Percentiles rank a stretch among this genome's conserved stretches.
phyloP scores from a whole-genome alignment of 1,140 invertebrate genomes.

The Rhysida immarginata region DNA sequence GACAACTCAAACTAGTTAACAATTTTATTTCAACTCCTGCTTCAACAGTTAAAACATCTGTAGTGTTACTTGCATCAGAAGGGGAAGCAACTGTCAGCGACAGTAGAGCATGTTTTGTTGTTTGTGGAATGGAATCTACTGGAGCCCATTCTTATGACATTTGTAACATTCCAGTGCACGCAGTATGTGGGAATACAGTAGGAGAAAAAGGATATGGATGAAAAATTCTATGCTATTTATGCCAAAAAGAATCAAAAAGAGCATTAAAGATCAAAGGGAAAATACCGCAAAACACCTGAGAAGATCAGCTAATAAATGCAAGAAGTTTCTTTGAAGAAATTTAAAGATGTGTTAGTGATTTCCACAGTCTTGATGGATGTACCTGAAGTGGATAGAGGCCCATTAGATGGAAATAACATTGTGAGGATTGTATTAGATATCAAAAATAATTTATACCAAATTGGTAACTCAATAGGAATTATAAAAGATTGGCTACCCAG shows the following conservation, averaged over 20 bases:
- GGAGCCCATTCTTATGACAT: background rate
- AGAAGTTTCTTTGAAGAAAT: background rate
- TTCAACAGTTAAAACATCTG: background rate
- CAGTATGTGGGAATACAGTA: background rate
- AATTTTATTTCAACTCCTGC: background rate
- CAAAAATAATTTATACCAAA: background rate
- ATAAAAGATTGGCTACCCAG: background rate
- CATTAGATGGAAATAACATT: background rate
- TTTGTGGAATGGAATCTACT: background rate
- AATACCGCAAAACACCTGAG: background rate
- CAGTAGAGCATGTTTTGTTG: background rate
- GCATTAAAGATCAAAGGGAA: background rate
- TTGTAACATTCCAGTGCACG: background rate
- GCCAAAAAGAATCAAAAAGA: background rate
- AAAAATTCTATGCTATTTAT: background rate
- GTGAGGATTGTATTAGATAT: background rate
- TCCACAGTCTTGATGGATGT: background rate
- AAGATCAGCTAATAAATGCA: background rate
- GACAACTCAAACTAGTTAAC: background rate
- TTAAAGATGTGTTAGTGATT: background rate
- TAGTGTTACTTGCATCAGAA: background rate
- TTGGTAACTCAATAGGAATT: background rate
- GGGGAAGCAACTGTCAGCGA: background rate
- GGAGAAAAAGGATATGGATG: background rate
- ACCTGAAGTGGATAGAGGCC: background rate